A percentile compares a stretch with the other conserved stretches of the same genome.
These are phyloP conservation scores for Dromococcyx pavoninus DNA, from an alignment of 2,797 vertebrate species.

Conservation along the genomic window DNA sequence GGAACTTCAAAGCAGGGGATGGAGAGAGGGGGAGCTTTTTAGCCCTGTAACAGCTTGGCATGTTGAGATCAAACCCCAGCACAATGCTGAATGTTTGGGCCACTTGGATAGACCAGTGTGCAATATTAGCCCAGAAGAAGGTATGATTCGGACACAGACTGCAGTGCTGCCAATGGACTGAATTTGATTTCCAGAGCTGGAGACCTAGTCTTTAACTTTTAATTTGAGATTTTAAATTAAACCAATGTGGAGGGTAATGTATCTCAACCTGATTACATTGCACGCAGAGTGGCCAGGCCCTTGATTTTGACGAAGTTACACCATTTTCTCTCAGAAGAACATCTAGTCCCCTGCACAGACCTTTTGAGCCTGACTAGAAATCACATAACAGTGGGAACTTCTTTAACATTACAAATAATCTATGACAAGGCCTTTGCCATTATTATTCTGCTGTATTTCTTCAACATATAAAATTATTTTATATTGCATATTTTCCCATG, in stretches of 20 bases:
- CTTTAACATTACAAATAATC: neutral
- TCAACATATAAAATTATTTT: constrained; percentile 40
- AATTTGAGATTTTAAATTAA: neutral
- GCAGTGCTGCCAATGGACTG: neutral
- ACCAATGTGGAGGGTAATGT: rapidly evolving
- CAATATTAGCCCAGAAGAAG: constrained; percentile 27
- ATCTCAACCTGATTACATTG: neutral
- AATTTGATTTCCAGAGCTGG: neutral
- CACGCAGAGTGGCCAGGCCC: neutral
- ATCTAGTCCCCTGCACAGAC: neutral
- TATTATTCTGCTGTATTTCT: constrained; percentile 41
- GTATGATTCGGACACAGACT: neutral
- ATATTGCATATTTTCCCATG: constrained; percentile 72
- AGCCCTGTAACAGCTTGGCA: neutral
- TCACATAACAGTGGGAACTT: neutral
- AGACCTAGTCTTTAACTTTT: neutral
- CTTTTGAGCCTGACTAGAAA: neutral
- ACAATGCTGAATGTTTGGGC: neutral
- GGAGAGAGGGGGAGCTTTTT: neutral
- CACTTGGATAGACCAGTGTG: neutral
- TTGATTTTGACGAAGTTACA: neutral
- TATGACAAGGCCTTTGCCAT: neutral
- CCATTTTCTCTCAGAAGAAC: neutral
- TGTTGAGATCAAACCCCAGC: neutral
- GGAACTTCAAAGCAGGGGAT: constrained; percentile 35